Evolutionary conservation across 1,140 invertebrate species (phyloP), one percentile per base, ranked within the genome.

Genomic region (Metopolophium dirhodum): DNA sequence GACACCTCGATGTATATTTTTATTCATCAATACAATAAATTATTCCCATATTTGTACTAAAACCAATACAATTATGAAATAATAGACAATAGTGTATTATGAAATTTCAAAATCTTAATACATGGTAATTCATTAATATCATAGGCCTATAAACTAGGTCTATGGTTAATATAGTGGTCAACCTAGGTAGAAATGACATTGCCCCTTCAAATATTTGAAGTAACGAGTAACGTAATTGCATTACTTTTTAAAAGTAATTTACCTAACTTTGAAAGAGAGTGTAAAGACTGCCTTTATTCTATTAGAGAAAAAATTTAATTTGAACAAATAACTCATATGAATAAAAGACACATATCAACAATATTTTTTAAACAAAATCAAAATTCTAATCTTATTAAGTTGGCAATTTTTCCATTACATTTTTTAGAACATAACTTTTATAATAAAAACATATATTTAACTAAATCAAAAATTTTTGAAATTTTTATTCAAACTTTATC

Each of bases 291-390:
- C 30, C 9, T 77, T 77, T 9, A 30, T 77, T 77, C 68, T n/a
- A 77, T 77, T n/a, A 77, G 35, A 30, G 30, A 77, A 11, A 30
- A 77, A 35, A 77, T 77, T n/a, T 7, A 77, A n/a, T n/a, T n/a
- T 30, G 68, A 77, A 61, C 22, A 61, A 61, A 77, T 77, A n/a
- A n/a, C n/a, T 30, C n/a, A 77, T 77, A n/a, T 35, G 8, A 77
- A 77, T 77, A 77, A 77, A 77, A n/a, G 26, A 30, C 68, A 77
- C 11, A n/a, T 77, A 77, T 77, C 68, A 77, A n/a, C 6, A n/a
- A 77, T 77, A n/a, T n/a, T 77, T 30, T 77, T 77, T 77, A 77
- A 77, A 61, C 68, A 77, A 77, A 77, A 77, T 77, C 30, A 77
- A 77, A 30, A 35, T 77, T 35, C 30, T n/a, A 77, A 77, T 35